Conservation (phyloP, 2,113 vertebrate species). For the Tychaedon coryphoeus region DNA sequence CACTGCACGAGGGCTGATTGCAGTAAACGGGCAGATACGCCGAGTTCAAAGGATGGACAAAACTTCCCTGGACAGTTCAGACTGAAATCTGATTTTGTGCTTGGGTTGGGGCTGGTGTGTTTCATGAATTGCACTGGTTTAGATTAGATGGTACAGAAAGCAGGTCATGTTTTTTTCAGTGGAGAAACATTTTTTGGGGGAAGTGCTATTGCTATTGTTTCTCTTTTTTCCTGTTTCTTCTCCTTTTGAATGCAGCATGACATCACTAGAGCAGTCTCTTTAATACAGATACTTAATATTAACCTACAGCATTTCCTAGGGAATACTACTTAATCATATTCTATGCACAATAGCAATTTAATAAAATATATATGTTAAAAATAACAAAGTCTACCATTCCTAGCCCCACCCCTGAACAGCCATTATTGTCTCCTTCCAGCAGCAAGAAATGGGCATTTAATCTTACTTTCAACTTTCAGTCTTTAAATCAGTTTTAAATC, state of each 20-base stretch:
- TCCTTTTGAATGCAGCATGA: neutral
- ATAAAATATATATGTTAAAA: slow-evolving; percentile 44
- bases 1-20: neutral
- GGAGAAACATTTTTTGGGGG: neutral
- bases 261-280: neutral
- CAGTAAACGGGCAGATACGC: neutral
- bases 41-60: neutral
- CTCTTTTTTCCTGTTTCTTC: slow-evolving; percentile 4
- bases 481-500: slow-evolving; percentile 70
- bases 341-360: slow-evolving; percentile 36
- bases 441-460: slow-evolving; percentile 56
- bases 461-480: slow-evolving; percentile 65
- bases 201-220: neutral
- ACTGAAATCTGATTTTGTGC: neutral
- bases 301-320: neutral
- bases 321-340: slow-evolving; percentile 33
- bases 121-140: neutral
- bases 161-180: neutral
- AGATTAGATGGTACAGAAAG: neutral
- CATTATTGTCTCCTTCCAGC: slow-evolving; percentile 55
- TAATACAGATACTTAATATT: neutral
- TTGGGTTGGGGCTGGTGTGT: neutral
- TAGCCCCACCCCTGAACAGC: slow-evolving; percentile 29
- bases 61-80: neutral
- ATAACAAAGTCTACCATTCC: neutral